Percentiles rank a stretch among this genome's conserved stretches.
These are phyloP conservation scores for Buceros bicornis DNA, from an alignment of 2,797 vertebrate genomes.

Conservation along the genomic window DNA sequence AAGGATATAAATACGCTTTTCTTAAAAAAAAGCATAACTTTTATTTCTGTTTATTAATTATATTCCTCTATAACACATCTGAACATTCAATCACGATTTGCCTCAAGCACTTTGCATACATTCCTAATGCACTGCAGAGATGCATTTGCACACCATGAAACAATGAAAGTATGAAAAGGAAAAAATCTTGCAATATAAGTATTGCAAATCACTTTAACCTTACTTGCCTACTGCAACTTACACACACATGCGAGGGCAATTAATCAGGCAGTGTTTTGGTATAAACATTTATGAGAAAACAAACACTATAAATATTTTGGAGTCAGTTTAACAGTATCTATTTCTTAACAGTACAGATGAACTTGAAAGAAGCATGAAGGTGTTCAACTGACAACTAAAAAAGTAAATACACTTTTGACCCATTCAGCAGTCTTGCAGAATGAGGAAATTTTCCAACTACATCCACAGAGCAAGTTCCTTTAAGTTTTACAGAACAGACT, in stretches of 20 bases:
- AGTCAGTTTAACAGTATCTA: neutral
- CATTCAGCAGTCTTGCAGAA: neutral
- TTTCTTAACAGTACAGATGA: neutral
- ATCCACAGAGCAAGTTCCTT: neutral
- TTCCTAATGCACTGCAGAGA: neutral
- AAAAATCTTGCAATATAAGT: neutral
- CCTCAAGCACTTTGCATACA: neutral
- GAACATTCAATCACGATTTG: neutral
- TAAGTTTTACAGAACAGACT: neutral
- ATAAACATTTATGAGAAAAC: neutral
- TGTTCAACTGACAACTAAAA: neutral
- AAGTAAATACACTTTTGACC: neutral
- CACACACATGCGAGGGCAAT: neutral
- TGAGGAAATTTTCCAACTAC: neutral
- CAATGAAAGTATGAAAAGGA: neutral
- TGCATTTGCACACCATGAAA: slow-evolving; percentile 4
- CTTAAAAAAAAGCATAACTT: neutral
- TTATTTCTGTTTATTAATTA: neutral
- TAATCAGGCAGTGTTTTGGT: neutral
- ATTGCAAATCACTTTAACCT: neutral
- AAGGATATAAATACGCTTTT: neutral
- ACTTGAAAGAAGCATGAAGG: neutral
- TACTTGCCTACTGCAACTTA: neutral
- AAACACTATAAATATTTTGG: neutral
- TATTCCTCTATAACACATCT: neutral